Base-by-base conservation (phyloP, 2,888 invertebrate species). In the Epicampocera succincta region DNA sequence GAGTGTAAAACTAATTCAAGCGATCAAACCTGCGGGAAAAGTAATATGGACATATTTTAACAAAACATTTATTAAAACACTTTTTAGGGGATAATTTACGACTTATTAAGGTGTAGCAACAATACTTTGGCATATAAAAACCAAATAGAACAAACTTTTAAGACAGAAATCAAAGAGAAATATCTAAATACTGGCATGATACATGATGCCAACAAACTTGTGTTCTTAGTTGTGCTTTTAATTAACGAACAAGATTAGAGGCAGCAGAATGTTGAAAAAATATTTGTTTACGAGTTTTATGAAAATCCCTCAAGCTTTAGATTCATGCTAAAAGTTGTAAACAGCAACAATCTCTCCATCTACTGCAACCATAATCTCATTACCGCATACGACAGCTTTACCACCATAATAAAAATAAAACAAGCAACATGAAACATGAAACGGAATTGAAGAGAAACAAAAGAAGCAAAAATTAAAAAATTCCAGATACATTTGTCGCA, bases 211-310 rank as follows among this genome's bases (percentile, higher is more conserved):
- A 44, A 38, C 8, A 58, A 69, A 61, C 52, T 69, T 63, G n/a
- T 29, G 15, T 42, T 5, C 38, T 71, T 21, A 40, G 29, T 56
- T 56, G 38, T 44, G 40, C 19, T 77, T 52, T 73, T 77, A 76
- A 77, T 81, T 81, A 81, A 69, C 44, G 25, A 73, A 72, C 25
- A 66, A 68, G 56, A 73, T 63, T 63, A 73, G 25, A 56, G 17
- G 11, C 17, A 44, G 33, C 13, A 38, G n/a, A 48, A 66, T 54
- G 19, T 25, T 2, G 25, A 13, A 17, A 54, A 52, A 9, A 29
- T 9, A 50, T 65, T 48, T 65, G 65, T 65, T 65, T 56, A 65
- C 17, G 58, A 38, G 63, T 40, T 8, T 72, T 78, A 52, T 38
- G 38, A 54, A 77, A 69, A 81, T 77, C 68, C 66, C 42, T 73